Evolutionary conservation across 2,888 invertebrate genomes (phyloP).

Genomic region (Polietes domitor): DNA sequence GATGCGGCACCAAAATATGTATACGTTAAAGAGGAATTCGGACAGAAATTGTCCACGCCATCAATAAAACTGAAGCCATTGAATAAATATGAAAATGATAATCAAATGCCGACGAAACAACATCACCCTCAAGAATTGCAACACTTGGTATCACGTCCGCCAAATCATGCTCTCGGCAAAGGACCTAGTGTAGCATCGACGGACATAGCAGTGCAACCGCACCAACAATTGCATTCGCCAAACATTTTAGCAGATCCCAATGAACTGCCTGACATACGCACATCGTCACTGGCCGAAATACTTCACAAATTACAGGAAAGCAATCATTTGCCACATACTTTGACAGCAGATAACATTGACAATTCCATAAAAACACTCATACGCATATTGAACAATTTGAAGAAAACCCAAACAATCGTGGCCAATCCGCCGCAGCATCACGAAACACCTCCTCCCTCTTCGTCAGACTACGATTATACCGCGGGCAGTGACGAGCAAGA

Average conservation of each 20-base stretch:
- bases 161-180: background rate
- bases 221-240: constrained; percentile 46
- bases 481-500: constrained; percentile 72
- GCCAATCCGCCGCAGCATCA: constrained; percentile 78
- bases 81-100: constrained; percentile 71
- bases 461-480: constrained; percentile 76
- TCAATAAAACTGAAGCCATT: constrained; percentile 74
- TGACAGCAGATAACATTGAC: constrained; percentile 89
- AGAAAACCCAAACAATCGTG: constrained; percentile 80
- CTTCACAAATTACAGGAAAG: constrained; percentile 88
- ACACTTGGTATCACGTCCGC: constrained; percentile 34
- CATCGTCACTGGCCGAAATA: constrained; percentile 83
- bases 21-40: constrained; percentile 62
- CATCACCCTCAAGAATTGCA: constrained; percentile 46
- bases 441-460: constrained; percentile 69
- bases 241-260: constrained; percentile 70
- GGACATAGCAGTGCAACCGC: constrained; percentile 20
- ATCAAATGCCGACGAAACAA: constrained; percentile 59
- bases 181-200: constrained; percentile 22
- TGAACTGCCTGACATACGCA: constrained; percentile 78
- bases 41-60: constrained; percentile 63
- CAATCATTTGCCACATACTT: constrained; percentile 88
- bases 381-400: constrained; percentile 87
- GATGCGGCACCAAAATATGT: constrained; percentile 57
- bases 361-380: constrained; percentile 89